These are phyloP conservation scores for Chloropsis cyanopogon DNA, from an alignment of 2,113 vertebrate species.

Conservation along the genomic window DNA sequence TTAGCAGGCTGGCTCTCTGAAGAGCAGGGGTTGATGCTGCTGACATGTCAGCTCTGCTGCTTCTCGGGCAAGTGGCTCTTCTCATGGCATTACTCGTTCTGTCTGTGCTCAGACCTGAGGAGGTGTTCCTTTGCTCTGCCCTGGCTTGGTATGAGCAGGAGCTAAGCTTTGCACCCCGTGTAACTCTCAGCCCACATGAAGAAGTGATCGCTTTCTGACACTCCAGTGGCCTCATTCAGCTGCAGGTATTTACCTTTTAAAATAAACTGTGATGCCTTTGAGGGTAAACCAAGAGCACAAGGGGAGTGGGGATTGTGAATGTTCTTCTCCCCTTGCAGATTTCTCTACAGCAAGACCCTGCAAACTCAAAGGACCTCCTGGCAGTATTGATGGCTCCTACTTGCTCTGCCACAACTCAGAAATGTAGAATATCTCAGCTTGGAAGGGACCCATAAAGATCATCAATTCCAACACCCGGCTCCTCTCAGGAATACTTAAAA, in stretches of 20 bases:
- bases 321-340: background rate
- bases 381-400: background rate
- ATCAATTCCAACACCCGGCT: fast-evolving
- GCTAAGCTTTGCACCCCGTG: background rate
- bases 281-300: fast-evolving
- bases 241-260: background rate
- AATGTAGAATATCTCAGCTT: background rate
- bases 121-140: background rate
- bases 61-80: background rate
- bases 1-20: background rate
- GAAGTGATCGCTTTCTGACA: background rate
- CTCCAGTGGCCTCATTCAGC: background rate
- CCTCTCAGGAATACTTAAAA: background rate
- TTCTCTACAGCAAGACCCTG: background rate
- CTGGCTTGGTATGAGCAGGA: background rate
- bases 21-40: background rate
- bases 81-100: fast-evolving
- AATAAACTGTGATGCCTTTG: background rate
- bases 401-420: background rate
- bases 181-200: background rate
- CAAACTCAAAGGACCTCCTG: background rate
- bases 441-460: background rate
- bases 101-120: background rate
- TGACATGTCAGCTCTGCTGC: background rate
- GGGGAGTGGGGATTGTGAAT: background rate